These are phyloP conservation scores for Cinclus cinclus DNA, from an alignment of 2,113 vertebrate genomes.

Conservation along the genomic window DNA sequence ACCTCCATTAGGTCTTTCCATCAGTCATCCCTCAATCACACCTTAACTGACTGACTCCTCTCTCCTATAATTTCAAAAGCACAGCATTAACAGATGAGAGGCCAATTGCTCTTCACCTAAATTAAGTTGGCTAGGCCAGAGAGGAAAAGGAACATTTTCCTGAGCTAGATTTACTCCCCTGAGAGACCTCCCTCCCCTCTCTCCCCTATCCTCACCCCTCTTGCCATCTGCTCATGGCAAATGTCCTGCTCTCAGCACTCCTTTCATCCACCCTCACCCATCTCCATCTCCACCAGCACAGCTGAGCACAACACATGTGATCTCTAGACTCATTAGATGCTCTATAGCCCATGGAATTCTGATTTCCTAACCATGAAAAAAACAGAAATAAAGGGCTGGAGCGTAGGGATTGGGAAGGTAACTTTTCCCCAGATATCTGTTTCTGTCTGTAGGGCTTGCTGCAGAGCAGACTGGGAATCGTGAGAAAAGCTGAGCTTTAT, in stretches of 20 bases:
- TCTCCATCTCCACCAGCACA: constrained; percentile 9
- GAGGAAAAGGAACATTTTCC: background rate
- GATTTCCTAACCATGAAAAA: background rate
- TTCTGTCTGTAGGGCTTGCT: background rate
- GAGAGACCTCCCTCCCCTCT: background rate
- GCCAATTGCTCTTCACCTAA: background rate
- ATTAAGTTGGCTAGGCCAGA: background rate
- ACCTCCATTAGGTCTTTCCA: background rate
- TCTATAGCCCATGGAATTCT: background rate
- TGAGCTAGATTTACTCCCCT: background rate
- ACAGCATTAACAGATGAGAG: background rate
- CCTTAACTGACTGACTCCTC: background rate
- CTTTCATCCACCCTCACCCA: background rate
- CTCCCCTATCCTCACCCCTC: background rate
- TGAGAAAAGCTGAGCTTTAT: background rate
- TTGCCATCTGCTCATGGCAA: constrained; percentile 9
- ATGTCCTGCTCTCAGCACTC: background rate
- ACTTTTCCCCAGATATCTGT: background rate
- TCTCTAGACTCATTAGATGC: background rate
- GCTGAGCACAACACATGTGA: background rate
- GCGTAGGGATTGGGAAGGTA: background rate
- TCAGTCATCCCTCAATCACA: background rate
- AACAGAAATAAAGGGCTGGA: background rate
- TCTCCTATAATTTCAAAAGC: background rate
- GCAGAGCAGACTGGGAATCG: background rate